phyloP scores from a whole-genome alignment of 2,888 invertebrate species.

The Hydriomena furcata region DNA sequence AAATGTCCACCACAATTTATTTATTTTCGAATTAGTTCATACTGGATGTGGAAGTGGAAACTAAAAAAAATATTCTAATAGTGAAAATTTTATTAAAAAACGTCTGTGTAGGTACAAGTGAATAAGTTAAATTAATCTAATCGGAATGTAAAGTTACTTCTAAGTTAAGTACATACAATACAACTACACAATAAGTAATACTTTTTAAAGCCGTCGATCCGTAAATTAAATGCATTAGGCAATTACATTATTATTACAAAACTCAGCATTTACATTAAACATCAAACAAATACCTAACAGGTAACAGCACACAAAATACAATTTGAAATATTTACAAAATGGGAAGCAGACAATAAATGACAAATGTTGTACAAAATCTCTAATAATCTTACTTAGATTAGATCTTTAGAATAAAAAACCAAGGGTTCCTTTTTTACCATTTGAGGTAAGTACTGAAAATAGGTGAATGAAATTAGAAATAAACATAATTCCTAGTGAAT shows the following conservation, averaged over 20 bases:
- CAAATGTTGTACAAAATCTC: too few relatives aligned
- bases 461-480: too few relatives aligned
- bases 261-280: background rate
- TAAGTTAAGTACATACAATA: constrained; percentile 26
- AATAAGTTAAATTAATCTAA: constrained; percentile 66
- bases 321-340: too few relatives aligned
- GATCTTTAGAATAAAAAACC: too few relatives aligned
- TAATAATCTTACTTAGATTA: too few relatives aligned
- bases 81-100: constrained; percentile 49
- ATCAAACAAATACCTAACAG: too few relatives aligned
- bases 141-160: constrained; percentile 54
- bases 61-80: constrained; percentile 12
- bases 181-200: constrained; percentile 37
- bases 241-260: background rate
- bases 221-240: constrained; percentile 51
- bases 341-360: too few relatives aligned
- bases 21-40: too few relatives aligned
- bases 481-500: background rate
- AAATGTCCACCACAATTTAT: too few relatives aligned
- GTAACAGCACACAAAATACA: too few relatives aligned
- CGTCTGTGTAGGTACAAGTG: constrained; percentile 50
- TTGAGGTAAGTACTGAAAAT: too few relatives aligned
- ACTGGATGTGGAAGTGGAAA: background rate
- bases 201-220: constrained; percentile 62
- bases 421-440: too few relatives aligned